Evolutionary conservation across 2,888 invertebrate genomes (phyloP).

Genomic region (Myathropa florea): DNA sequence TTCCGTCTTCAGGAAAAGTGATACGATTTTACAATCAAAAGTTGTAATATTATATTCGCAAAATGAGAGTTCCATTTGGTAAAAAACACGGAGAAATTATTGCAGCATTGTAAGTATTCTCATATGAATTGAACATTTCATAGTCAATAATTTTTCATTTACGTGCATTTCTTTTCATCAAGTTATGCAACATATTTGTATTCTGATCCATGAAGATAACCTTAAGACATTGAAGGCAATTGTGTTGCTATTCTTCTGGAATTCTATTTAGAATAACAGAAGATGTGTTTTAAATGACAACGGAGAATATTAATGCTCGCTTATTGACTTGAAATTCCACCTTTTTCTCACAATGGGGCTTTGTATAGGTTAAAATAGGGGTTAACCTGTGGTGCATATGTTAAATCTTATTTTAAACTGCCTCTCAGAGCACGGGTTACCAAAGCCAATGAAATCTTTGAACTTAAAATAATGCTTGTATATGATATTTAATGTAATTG

Average conservation of each 20-base stretch:
- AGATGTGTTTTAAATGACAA: background rate
- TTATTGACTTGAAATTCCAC: background rate
- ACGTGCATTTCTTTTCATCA: background rate
- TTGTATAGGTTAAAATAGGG: too few relatives aligned
- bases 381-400: too few relatives aligned
- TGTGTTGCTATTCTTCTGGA: background rate
- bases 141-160: background rate
- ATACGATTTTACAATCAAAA: background rate
- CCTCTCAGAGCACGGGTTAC: too few relatives aligned
- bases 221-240: background rate
- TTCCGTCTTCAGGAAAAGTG: background rate
- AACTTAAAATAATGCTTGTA: too few relatives aligned
- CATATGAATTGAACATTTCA: background rate
- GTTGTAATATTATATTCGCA: constrained; percentile 28
- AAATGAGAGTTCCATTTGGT: constrained; percentile 81
- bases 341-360: background rate
- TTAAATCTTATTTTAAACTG: too few relatives aligned
- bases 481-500: too few relatives aligned
- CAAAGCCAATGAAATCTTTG: too few relatives aligned
- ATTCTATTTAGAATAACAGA: background rate
- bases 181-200: constrained; percentile 33
- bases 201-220: background rate
- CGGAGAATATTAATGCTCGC: background rate
- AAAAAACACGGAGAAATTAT: constrained; percentile 84
- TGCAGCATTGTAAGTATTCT: constrained; percentile 79